These are phyloP conservation scores for Sinopyrophorus schimmeli DNA, from an alignment of 2,888 invertebrate genomes.

Conservation along the genomic window DNA sequence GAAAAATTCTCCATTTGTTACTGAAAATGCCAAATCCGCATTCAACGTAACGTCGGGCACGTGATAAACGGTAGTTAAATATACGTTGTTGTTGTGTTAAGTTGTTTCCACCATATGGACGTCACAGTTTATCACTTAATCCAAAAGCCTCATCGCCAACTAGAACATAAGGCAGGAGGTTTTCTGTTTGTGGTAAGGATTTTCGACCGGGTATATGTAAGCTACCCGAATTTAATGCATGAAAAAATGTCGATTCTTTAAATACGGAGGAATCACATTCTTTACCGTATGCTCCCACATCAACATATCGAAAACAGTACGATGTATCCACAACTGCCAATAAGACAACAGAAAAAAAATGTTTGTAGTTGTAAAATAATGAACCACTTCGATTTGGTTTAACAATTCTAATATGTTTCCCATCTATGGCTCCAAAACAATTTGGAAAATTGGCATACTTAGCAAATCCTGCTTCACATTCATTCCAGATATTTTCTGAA, in stretches of 20 bases:
- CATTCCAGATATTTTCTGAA: conserved; percentile 28
- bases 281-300: conserved; percentile 38
- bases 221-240: conserved; percentile 32
- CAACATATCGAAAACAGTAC: conserved; percentile 37
- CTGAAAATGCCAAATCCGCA: conserved; percentile 20
- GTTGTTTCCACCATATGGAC: conserved; percentile 38
- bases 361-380: conserved; percentile 35
- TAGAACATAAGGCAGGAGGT: conserved; percentile 33
- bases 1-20: conserved; percentile 15
- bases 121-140: conserved; percentile 39
- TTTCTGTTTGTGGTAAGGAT: conserved; percentile 34
- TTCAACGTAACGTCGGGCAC: conserved; percentile 21
- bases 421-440: conserved; percentile 36
- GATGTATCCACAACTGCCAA: conserved; percentile 36
- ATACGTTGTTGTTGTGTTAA: conserved; percentile 35
- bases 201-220: conserved; percentile 35
- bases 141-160: conserved; percentile 43
- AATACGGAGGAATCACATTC: conserved; percentile 35
- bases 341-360: conserved; percentile 37
- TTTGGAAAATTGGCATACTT: conserved; percentile 36
- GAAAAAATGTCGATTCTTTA: conserved; percentile 35
- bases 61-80: conserved; percentile 35
- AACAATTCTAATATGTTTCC: conserved; percentile 36
- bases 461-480: conserved; percentile 35
- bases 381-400: conserved; percentile 37